phyloP scores from a whole-genome alignment of 2,888 invertebrate genomes.

The Conomelus anceps region DNA sequence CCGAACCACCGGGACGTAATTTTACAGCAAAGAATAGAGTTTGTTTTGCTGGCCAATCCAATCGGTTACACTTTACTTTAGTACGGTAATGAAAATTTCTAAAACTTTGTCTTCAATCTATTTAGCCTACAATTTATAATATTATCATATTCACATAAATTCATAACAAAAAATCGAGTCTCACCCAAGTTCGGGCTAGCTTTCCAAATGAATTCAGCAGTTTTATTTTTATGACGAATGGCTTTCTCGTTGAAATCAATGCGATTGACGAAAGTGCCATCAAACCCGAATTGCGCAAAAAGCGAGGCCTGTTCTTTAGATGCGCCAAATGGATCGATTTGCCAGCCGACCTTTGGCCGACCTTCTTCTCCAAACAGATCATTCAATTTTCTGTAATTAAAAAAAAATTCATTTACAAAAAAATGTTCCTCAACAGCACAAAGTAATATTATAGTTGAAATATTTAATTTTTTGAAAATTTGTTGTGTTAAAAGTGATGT shows the following conservation, averaged over 20 bases:
- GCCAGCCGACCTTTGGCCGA: constrained; percentile 69
- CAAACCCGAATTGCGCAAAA: constrained; percentile 60
- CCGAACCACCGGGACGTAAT: no score
- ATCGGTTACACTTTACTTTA: no score
- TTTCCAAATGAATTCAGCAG: constrained; percentile 66
- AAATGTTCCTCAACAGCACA: no score
- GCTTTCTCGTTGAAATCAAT: constrained; percentile 60
- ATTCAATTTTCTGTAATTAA: constrained; percentile 49
- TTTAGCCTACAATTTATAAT: no score
- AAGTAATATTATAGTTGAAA: no score
- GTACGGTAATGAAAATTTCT: no score
- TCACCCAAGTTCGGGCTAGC: constrained; percentile 63
- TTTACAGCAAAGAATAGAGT: no score
- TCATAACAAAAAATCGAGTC: not conserved
- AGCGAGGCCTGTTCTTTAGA: constrained; percentile 68
- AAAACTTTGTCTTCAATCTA: no score
- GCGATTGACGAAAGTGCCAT: constrained; percentile 63
- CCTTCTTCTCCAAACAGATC: constrained; percentile 67
- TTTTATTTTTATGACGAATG: constrained; percentile 49
- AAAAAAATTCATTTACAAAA: not conserved
- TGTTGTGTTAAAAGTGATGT: no score
- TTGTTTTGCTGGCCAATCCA: no score
- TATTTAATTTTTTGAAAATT: no score
- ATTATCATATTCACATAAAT: not conserved
- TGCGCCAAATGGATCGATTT: constrained; percentile 81